phyloP scores from a whole-genome alignment of 1,140 invertebrate species.

The Brachionus asplanchnoidis region DNA sequence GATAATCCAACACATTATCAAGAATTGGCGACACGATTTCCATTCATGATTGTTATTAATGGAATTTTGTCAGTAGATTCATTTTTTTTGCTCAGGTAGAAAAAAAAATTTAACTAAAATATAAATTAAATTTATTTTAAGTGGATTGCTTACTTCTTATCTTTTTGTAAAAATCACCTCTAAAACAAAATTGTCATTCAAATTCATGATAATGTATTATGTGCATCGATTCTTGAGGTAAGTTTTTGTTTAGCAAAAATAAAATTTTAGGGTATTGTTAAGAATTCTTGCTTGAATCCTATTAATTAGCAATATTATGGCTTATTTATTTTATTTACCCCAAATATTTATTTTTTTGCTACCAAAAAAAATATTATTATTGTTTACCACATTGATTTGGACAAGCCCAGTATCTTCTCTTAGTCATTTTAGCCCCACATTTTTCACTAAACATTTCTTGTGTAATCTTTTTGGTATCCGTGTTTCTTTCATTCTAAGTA shows the following conservation, averaged over 20 bases:
- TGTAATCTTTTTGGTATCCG: too few species aligned
- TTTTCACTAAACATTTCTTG: too few species aligned
- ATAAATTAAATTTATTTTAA: constrained; percentile 45
- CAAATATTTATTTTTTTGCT: too few species aligned
- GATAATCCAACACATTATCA: constrained; percentile 13
- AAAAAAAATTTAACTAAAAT: background rate
- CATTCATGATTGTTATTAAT: constrained; percentile 60
- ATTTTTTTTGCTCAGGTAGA: constrained; percentile 68
- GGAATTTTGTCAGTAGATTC: constrained; percentile 84
- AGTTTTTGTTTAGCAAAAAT: background rate
- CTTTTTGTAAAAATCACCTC: constrained; percentile 58
- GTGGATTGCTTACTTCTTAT: constrained; percentile 63
- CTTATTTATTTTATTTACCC: too few species aligned
- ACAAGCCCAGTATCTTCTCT: too few species aligned
- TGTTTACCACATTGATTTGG: too few species aligned
- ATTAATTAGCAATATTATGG: too few species aligned
- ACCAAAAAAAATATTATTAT: too few species aligned
- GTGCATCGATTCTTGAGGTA: constrained; percentile 28
- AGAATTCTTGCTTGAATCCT: too few species aligned
- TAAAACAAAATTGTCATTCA: constrained; percentile 44
- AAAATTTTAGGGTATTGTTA: too few species aligned
- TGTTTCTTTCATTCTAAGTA: too few species aligned
- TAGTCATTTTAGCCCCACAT: too few species aligned
- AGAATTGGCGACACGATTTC: constrained; percentile 43
- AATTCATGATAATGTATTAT: constrained; percentile 23